A percentile compares a stretch with the other conserved stretches of the same genome.
Conservation (phyloP, 2,113 vertebrate species). For the Notiomystis cincta region DNA sequence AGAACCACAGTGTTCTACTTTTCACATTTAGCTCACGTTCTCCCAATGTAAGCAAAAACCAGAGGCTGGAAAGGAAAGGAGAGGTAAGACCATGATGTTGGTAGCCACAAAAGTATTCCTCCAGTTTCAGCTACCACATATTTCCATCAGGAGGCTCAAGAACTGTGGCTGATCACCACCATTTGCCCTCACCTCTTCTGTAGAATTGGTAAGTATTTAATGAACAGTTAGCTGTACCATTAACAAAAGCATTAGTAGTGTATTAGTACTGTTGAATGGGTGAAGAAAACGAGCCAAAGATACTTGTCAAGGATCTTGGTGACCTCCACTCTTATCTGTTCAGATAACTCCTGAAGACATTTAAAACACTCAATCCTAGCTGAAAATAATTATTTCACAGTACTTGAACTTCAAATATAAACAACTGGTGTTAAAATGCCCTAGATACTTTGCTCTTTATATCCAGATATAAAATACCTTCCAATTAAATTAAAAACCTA, state of each 20-base stretch:
- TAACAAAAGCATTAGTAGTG: neutral
- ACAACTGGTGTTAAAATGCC: neutral
- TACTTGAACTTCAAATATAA: neutral
- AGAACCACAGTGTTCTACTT: neutral
- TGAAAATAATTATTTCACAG: neutral
- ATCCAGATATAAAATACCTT: neutral
- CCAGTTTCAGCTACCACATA: neutral
- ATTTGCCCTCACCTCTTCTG: neutral
- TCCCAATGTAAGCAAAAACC: neutral
- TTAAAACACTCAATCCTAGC: neutral
- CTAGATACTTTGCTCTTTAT: neutral
- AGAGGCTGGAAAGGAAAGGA: neutral
- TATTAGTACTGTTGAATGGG: neutral
- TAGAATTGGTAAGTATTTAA: neutral
- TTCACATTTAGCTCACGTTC: neutral
- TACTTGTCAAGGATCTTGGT: neutral
- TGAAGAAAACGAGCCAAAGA: neutral
- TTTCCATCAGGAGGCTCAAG: neutral
- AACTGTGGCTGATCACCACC: neutral
- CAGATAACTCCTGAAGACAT: neutral
- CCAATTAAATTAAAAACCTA: constrained; percentile 16
- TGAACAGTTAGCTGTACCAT: neutral
- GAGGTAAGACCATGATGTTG: neutral
- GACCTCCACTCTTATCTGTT: neutral
- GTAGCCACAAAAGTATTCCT: neutral